These are phyloP conservation scores for Strigamia maritima DNA, from an alignment of 2,888 invertebrate genomes.

Conservation along the genomic window DNA sequence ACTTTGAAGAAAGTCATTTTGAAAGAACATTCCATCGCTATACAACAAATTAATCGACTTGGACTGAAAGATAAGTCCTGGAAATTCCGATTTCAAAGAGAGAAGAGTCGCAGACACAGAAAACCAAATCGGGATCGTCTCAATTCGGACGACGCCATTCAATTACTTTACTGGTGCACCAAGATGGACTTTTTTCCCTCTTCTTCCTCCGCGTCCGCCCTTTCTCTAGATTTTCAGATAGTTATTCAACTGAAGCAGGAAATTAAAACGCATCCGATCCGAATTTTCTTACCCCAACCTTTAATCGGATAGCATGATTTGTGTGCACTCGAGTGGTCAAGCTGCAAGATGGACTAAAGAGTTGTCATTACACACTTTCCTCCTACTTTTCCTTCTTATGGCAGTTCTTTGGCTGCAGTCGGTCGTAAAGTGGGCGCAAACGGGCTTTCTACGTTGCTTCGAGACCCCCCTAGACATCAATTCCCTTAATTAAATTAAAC, in stretches of 20 bases:
- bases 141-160: slow-evolving; percentile 32
- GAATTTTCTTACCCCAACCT: background rate
- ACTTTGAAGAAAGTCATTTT: slow-evolving; percentile 25
- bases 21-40: slow-evolving; percentile 19
- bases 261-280: slow-evolving; percentile 26
- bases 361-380: slow-evolving; percentile 16
- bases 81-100: slow-evolving; percentile 6
- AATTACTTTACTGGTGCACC: slow-evolving; percentile 6
- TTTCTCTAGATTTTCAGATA: background rate
- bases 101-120: background rate
- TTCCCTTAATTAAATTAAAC: slow-evolving; percentile 32
- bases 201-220: background rate
- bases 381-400: background rate
- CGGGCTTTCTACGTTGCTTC: slow-evolving; percentile 7
- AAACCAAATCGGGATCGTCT: slow-evolving; percentile 25
- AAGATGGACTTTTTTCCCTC: background rate
- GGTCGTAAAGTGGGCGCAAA: slow-evolving; percentile 32
- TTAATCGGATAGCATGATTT: slow-evolving; percentile 4
- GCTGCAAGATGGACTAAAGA: background rate
- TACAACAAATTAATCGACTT: slow-evolving; percentile 32
- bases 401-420: slow-evolving; percentile 19
- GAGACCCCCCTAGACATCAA: slow-evolving; percentile 29
- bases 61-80: slow-evolving; percentile 21
- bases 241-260: background rate
- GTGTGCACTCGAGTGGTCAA: background rate